These are phyloP conservation scores for Dryobota labecula DNA, from an alignment of 2,888 invertebrate species.

Conservation along the genomic window DNA sequence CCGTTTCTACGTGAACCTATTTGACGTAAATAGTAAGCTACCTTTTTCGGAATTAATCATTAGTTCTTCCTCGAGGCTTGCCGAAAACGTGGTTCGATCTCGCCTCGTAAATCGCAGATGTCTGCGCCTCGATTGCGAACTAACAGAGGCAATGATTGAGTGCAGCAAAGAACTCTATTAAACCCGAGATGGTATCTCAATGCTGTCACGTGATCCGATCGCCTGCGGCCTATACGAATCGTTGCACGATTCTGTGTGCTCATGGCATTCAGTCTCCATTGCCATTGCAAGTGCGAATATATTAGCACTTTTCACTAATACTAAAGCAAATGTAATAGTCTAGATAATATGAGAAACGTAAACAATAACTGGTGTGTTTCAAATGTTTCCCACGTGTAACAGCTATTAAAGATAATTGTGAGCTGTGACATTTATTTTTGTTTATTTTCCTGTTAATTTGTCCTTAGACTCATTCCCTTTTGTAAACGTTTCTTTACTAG, in stretches of 20 bases:
- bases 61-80: constrained; percentile 33
- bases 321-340: constrained; percentile 26
- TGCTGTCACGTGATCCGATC: constrained; percentile 83
- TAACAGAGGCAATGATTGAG: constrained; percentile 81
- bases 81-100: constrained; percentile 45
- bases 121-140: constrained; percentile 68
- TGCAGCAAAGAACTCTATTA: constrained; percentile 86
- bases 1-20: constrained; percentile 14
- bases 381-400: constrained; percentile 36
- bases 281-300: constrained; percentile 38
- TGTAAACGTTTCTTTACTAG: neutral
- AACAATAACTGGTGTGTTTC: constrained; percentile 38
- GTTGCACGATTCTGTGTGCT: constrained; percentile 68
- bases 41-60: constrained; percentile 39
- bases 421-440: constrained; percentile 37
- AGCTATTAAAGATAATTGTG: constrained; percentile 32
- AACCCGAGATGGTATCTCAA: constrained; percentile 82
- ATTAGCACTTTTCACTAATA: neutral
- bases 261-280: constrained; percentile 65
- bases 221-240: constrained; percentile 78
- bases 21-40: constrained; percentile 28
- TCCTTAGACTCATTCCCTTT: neutral
- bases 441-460: constrained; percentile 20
- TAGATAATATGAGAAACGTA: constrained; percentile 33
- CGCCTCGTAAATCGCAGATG: constrained; percentile 63